Conservation (phyloP, 2,888 invertebrate genomes). For the Creontiades dilutus region DNA sequence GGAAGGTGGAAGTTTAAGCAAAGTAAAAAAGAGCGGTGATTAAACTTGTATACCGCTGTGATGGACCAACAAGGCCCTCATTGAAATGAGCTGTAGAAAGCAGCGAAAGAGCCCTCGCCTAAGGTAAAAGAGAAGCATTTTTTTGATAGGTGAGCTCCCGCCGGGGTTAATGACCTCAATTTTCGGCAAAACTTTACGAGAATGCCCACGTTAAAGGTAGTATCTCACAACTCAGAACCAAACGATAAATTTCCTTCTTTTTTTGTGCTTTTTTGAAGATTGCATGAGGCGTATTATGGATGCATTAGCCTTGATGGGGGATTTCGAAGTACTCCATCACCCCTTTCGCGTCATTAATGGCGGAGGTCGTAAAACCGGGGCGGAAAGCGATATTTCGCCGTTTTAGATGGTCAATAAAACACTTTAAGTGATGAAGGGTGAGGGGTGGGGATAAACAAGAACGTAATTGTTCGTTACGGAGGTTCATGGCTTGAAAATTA, state of each 20-base stretch:
- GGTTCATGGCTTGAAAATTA: slow-evolving; percentile 26
- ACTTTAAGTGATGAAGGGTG: slow-evolving; percentile 6
- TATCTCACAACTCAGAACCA: neutral
- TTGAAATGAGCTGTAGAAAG: neutral
- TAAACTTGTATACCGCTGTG: neutral
- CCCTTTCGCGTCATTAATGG: slow-evolving; percentile 32
- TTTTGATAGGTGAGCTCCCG: neutral
- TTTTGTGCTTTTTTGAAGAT: neutral
- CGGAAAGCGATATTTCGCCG: slow-evolving; percentile 5
- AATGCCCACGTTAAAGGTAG: neutral
- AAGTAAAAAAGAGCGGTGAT: neutral
- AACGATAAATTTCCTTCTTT: neutral
- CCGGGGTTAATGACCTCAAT: neutral
- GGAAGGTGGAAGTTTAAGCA: neutral
- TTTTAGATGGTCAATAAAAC: slow-evolving; percentile 36
- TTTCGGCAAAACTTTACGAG: slow-evolving; percentile 16
- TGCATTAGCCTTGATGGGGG: slow-evolving; percentile 35
- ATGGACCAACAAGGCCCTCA: neutral
- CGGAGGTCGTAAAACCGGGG: neutral
- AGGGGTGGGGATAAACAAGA: slow-evolving; percentile 2
- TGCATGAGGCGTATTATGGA: slow-evolving; percentile 28
- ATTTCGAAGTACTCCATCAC: slow-evolving; percentile 23
- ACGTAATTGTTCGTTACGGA: slow-evolving; percentile 42
- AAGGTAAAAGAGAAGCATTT: too few species aligned
- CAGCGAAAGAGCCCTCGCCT: neutral